These are phyloP conservation scores for Lucinisca nassula DNA, from an alignment of 2,888 invertebrate genomes.

Conservation along the genomic window DNA sequence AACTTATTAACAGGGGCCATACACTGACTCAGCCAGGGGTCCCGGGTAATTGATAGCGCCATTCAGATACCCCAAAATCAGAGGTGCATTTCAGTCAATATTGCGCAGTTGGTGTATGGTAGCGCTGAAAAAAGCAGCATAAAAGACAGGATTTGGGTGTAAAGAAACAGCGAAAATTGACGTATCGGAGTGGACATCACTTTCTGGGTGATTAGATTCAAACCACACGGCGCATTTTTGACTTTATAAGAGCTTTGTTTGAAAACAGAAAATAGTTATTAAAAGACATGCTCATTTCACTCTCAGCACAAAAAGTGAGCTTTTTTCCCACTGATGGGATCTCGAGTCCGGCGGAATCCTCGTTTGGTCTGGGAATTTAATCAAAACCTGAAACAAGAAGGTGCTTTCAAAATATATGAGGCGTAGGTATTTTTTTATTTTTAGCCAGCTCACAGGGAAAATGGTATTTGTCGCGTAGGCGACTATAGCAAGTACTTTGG, in stretches of 20 bases:
- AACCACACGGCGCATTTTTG: neutral
- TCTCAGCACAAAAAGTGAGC: neutral
- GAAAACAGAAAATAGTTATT: constrained; percentile 3
- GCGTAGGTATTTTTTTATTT: too few relatives aligned
- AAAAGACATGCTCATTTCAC: neutral
- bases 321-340: too few relatives aligned
- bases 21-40: neutral
- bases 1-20: constrained; percentile 6
- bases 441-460: too few relatives aligned
- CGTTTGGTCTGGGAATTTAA: too few relatives aligned
- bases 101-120: neutral
- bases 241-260: neutral
- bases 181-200: neutral
- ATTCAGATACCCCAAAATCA: constrained; percentile 13
- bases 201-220: neutral
- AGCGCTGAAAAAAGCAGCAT: neutral
- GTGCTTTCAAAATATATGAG: too few relatives aligned
- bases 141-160: neutral
- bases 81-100: neutral
- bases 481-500: too few relatives aligned
- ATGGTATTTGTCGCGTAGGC: too few relatives aligned
- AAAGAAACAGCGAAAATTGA: constrained; percentile 1
- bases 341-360: too few relatives aligned
- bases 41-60: neutral
- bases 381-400: too few relatives aligned